A percentile compares a stretch with the other conserved stretches of the same genome.
Evolutionary conservation across 1,140 invertebrate species (phyloP).

Genomic region (Zaprionus lachaisei): DNA sequence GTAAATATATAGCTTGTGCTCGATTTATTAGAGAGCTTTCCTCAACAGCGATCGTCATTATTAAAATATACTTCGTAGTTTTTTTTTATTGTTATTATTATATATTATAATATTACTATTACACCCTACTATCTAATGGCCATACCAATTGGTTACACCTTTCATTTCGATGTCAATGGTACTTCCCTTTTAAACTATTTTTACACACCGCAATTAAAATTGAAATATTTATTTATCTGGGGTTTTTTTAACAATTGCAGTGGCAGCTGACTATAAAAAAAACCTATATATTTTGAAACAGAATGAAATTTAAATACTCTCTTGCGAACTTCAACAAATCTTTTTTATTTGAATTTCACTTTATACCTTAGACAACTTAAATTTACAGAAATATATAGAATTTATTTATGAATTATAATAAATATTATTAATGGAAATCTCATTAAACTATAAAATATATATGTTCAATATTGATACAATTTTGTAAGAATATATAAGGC

Average conservation of each 20-base stretch:
- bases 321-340: not conserved
- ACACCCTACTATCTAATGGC: not conserved
- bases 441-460: too few species aligned
- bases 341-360: too few species aligned
- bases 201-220: conserved; percentile 30
- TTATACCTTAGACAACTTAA: too few species aligned
- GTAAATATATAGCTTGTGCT: too few species aligned
- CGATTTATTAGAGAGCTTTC: too few species aligned
- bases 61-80: not conserved
- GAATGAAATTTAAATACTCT: not conserved
- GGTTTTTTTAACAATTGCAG: conserved; percentile 2
- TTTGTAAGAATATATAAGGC: too few species aligned
- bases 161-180: not conserved
- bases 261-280: not conserved
- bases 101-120: not conserved
- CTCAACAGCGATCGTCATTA: too few species aligned
- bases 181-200: conserved; percentile 22
- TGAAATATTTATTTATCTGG: conserved; percentile 32
- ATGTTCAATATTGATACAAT: too few species aligned
- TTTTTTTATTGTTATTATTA: not conserved
- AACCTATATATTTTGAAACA: not conserved
- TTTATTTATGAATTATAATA: too few species aligned
- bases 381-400: too few species aligned
- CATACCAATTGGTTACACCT: not conserved
- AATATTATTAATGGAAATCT: too few species aligned